Percentiles rank a stretch among this genome's conserved stretches.
Conservation (phyloP, 2,888 invertebrate genomes). For the Folsomia candida region DNA sequence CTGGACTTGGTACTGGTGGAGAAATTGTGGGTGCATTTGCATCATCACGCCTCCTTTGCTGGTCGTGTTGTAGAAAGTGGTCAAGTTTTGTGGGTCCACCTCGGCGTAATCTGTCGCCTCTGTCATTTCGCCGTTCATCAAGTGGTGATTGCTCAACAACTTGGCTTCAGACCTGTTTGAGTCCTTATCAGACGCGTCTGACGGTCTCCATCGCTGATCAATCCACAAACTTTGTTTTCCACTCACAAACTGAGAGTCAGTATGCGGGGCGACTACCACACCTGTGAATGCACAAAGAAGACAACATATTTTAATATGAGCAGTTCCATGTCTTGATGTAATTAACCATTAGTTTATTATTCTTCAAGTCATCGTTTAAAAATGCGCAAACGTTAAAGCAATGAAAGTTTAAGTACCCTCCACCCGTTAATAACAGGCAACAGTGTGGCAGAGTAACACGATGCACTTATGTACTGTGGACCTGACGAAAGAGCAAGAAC, state of each 20-base stretch:
- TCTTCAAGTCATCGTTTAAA: too few relatives aligned
- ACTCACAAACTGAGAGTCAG: conserved; percentile 50
- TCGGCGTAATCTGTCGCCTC: conserved; percentile 65
- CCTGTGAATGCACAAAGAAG: conserved; percentile 34
- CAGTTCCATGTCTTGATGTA: too few relatives aligned
- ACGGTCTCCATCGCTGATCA: conserved; percentile 66
- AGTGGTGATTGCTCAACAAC: conserved; percentile 57
- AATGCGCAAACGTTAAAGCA: too few relatives aligned
- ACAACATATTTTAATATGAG: too few relatives aligned
- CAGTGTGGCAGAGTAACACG: too few relatives aligned
- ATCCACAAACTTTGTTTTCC: conserved; percentile 69
- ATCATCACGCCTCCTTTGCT: conserved; percentile 43
- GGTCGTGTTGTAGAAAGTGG: conserved; percentile 65
- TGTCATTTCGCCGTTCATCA: conserved; percentile 52
- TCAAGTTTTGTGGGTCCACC: conserved; percentile 63
- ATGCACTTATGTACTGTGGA: too few relatives aligned
- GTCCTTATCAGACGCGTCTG: conserved; percentile 62
- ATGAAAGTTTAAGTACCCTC: too few relatives aligned
- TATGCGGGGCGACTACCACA: conserved; percentile 49
- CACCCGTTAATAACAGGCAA: too few relatives aligned
- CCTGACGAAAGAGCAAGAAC: too few relatives aligned
- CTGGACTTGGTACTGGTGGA: conserved; percentile 32
- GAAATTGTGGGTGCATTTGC: conserved; percentile 37
- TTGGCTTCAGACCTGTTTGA: conserved; percentile 60
- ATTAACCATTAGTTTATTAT: too few relatives aligned